Evolutionary conservation across 2,888 invertebrate genomes (phyloP), one percentile per base, ranked within the genome.

Genomic region (Parelbella ahira): DNA sequence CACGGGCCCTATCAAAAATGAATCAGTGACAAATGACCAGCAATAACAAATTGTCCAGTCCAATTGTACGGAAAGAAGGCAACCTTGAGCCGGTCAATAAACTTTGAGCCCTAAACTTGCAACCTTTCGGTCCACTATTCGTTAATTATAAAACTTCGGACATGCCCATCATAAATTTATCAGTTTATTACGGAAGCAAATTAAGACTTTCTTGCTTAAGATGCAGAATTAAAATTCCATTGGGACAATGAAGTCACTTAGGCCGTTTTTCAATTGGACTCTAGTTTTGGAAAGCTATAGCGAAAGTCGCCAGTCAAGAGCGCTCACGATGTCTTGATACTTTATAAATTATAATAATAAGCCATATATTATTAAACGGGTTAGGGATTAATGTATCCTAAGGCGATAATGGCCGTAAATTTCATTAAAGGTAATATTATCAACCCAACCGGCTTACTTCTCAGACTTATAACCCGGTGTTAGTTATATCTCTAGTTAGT

Each of bases 231-330:
- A n/a, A 24, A 10, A 5, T 28, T 38, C 4, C 10, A 23, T 11
- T 28, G 20, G 11, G 4, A 23, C n/a, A 6, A 9, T 13, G 8
- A 1, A 13, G 4, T 8, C 7, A 9, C 2, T 3, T 2, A 13
- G 29, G 63, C 48, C 55, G 63, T 73, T 76, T 63, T 60, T 50
- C 39, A 38, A 44, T 50, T 44, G 37, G 33, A 37, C 33, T 39
- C 50, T 54, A 69, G 75, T 81, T 86, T 84, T 86, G 79, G 84
- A 86, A 84, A 86, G 84, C 74, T 75, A 71, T 58, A 64, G 83
- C 80, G 83, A 86, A 86, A 86, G 84, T 84, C 68, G 72, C 18
- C 44, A 24, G 58, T 57, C 54, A 53, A 75, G 66, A 69, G 64
- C 67, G 68, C 65, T 70, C 62, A 60, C 54, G 58, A 48, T 51